A percentile compares a stretch with the other conserved stretches of the same genome.
Evolutionary conservation across 2,113 vertebrate species (phyloP).

Genomic region (Elephas maximus): DNA sequence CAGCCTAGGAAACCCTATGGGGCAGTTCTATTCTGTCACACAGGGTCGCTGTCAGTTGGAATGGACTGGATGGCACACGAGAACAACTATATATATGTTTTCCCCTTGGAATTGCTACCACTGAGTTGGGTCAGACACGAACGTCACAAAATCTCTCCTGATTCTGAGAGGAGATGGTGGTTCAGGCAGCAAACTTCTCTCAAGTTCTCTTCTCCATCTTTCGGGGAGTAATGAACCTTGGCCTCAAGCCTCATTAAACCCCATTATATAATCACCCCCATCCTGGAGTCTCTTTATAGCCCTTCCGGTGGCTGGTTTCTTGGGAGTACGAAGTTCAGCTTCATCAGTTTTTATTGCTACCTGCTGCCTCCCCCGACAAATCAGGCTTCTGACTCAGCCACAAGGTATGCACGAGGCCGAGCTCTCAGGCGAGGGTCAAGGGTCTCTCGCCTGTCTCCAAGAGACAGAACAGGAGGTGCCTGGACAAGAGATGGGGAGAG

Average conservation of each 20-base stretch:
- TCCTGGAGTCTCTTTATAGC: neutral
- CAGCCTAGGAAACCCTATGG: neutral
- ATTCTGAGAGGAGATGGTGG: neutral
- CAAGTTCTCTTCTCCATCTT: constrained; percentile 11
- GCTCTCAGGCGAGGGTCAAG: neutral
- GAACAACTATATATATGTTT: rapidly evolving
- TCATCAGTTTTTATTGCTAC: constrained; percentile 47
- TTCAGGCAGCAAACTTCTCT: neutral
- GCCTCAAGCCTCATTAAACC: constrained; percentile 75
- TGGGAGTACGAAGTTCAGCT: neutral
- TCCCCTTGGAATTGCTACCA: neutral
- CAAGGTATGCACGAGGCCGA: neutral
- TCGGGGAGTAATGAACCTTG: constrained; percentile 64
- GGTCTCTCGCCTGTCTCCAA: neutral
- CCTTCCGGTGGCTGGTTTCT: neutral
- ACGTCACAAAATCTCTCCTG: neutral
- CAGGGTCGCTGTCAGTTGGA: neutral
- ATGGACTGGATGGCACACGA: neutral
- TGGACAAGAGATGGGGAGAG: neutral
- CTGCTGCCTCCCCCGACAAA: neutral
- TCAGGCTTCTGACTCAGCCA: constrained; percentile 24
- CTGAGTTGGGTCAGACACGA: neutral
- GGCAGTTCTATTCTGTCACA: neutral
- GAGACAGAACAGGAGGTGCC: neutral
- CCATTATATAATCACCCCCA: constrained; percentile 70